Base-by-base conservation (phyloP, 2,797 vertebrate genomes). In the Onychomys torridus region DNA sequence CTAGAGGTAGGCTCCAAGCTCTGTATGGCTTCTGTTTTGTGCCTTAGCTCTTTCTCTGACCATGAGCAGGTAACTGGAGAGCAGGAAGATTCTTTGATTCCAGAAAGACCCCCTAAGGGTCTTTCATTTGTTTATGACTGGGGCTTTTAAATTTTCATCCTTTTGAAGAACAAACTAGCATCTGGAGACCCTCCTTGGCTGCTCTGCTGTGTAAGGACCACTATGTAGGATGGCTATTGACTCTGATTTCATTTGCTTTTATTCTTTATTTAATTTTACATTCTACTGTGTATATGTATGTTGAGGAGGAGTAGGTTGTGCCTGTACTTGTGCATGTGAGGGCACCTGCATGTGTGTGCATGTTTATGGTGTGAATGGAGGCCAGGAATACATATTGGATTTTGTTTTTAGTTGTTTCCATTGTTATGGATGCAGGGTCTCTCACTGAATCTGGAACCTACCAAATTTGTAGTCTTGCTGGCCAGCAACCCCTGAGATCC, bases 61-160 rank as follows among this genome's bases (percentile, higher is more conserved):
- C 61, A 90, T 34, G 77, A 91, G 52, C 67, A 88, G 86, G 75
- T 95, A 34, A 87, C 92, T 93, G 84, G 11, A 87, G 16, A 97
- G 43, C 71, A 79, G 89, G 43, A 87, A 37, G 61, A 21, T 2
- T 52, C 43, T 95, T 85, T 93, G 83, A 95, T 87, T 92, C 25
- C 46, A 91, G 46, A 91, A 94, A 83, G 25, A 90, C 71, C 90
- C 89, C 91, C 91, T n/a, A 49, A 78, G n/a, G 6, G 27, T 46
- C n/a, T 92, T 96, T 91, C 71, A 82, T 86, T 96, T 94, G 90
- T 43, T 85, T 76, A 91, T 93, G 77, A 46, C 61, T 93, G 83
- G 5, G 40, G 55, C 76, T 79, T 90, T 93, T 92, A 97, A 81
- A 77, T 95, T 96, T 97, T 40, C 52, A 73, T 95, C 67, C 11